Evolutionary conservation across 2,113 vertebrate species (phyloP).

Genomic region (Plotosus lineatus): DNA sequence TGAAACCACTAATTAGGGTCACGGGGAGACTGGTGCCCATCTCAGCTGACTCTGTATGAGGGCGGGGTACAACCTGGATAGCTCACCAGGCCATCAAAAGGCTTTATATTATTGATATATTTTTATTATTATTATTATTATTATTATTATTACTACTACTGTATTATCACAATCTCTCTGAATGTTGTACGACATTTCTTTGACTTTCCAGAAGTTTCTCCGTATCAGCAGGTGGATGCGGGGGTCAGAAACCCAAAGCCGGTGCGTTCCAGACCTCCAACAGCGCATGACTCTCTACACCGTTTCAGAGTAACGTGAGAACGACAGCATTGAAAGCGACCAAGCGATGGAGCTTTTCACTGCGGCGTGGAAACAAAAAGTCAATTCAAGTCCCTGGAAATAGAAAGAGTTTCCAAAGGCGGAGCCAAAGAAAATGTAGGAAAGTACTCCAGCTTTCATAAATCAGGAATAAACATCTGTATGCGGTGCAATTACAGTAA

Average conservation of each 20-base stretch:
- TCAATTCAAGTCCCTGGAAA: not conserved
- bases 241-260: conserved; percentile 75
- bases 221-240: conserved; percentile 65
- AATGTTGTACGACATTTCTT: not conserved
- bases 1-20: too few relatives aligned
- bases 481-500: not conserved
- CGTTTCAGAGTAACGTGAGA: conserved; percentile 67
- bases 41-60: too few relatives aligned
- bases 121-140: not conserved
- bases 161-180: too few relatives aligned
- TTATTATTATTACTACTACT: too few relatives aligned
- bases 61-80: too few relatives aligned
- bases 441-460: not conserved
- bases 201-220: not conserved
- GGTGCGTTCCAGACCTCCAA: conserved; percentile 71
- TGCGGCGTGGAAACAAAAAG: conserved; percentile 56
- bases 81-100: too few relatives aligned
- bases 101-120: too few relatives aligned
- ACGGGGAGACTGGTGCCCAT: too few relatives aligned
- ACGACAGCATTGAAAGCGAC: conserved; percentile 44
- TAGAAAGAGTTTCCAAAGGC: not conserved
- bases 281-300: conserved; percentile 72
- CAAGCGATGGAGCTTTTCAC: conserved; percentile 50
- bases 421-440: not conserved
- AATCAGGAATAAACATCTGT: not conserved